These are phyloP conservation scores for Pseudorectes ferrugineus DNA, from an alignment of 2,113 vertebrate genomes.

Conservation along the genomic window DNA sequence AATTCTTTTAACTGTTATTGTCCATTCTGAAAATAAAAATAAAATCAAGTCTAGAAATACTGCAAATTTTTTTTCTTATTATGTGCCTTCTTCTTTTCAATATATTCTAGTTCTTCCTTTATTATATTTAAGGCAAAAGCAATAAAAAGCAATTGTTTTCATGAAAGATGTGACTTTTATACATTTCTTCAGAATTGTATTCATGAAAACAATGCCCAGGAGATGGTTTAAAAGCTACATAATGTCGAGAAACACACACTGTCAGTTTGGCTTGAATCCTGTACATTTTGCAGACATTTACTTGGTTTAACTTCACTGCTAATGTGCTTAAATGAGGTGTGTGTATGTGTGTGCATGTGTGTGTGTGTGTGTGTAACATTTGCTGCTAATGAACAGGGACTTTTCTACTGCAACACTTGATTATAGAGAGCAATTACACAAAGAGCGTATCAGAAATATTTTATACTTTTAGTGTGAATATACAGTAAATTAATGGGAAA, in stretches of 20 bases:
- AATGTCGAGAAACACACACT: neutral
- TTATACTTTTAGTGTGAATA: neutral
- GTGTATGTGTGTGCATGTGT: neutral
- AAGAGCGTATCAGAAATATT: neutral
- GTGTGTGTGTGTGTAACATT: neutral
- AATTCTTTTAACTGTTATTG: neutral
- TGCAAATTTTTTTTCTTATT: conserved; percentile 19
- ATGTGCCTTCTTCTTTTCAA: neutral
- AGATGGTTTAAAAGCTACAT: conserved; percentile 2
- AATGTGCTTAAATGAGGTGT: neutral
- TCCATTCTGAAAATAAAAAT: conserved; percentile 3
- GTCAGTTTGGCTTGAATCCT: neutral
- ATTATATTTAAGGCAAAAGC: conserved; percentile 40
- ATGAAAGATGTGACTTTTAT: neutral
- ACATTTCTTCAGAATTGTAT: neutral
- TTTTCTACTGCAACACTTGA: neutral
- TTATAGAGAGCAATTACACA: neutral
- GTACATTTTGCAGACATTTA: neutral
- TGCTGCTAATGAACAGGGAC: neutral
- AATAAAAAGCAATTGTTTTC: conserved; percentile 53
- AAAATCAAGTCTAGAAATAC: conserved; percentile 9
- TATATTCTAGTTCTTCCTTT: neutral
- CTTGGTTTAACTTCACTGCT: neutral
- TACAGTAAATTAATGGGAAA: neutral
- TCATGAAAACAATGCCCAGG: conserved; percentile 6